Base-by-base conservation (phyloP, 2,113 vertebrate genomes). In the Mola mola region DNA sequence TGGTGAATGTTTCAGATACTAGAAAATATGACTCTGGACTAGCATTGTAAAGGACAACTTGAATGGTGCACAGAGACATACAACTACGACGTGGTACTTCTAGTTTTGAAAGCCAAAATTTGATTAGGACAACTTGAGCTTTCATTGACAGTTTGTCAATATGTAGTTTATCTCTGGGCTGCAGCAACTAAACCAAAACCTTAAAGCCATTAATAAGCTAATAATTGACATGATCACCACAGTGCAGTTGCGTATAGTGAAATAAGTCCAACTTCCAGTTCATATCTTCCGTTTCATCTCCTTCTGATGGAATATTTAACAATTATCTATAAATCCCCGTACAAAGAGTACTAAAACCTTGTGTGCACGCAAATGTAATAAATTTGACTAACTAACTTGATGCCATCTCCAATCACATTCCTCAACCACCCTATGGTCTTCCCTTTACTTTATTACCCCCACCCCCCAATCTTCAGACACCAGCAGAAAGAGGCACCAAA, bases 341-440 rank as follows among this genome's bases (percentile, higher is more conserved):
- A 34, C 33, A 34, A n/a, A n/a, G n/a, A n/a, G n/a, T n/a, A 13
- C 15, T 34, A 34, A 34, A 34, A 34, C 33, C 33, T 34, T 34
- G 4, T 34, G 33, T 34, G 33, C 29, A 10, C 10, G 7, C n/a
- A n/a, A n/a, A n/a, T n/a, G n/a, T n/a, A n/a, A n/a, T n/a, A n/a
- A n/a, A n/a, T n/a, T n/a, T n/a, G n/a, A n/a, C n/a, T n/a, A n/a
- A n/a, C n/a, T 15, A 12, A 38, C 44, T 72, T 61, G 43, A 70
- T 61, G 41, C 64, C 37, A 63, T 76, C 73, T 66, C 31, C 49
- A 53, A 25, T 72, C 50, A 50, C 55, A 28, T 20, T 60, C 58
- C 17, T 29, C 46, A 17, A 37, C 15, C 67, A 6, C 17, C 33
- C 20, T 6, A 42, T 51, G 26, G 44, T 48, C 40, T 22, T 61